Evolutionary conservation across 2,797 vertebrate genomes (phyloP).

Genomic region (Gymnopithys bicolor): DNA sequence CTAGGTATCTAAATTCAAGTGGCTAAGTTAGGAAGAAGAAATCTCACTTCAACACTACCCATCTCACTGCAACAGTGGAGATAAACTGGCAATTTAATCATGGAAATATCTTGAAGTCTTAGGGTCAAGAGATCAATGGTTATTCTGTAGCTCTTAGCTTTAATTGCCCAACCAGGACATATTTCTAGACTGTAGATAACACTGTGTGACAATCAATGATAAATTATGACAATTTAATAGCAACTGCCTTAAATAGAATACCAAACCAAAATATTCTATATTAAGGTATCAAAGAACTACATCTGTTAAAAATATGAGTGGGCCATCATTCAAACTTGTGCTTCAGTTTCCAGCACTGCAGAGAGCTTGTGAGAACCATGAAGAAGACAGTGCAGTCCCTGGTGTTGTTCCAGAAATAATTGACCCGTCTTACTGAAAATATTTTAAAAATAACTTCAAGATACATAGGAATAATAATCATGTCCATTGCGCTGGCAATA

Average conservation of each 20-base stretch:
- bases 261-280: background rate
- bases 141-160: background rate
- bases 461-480: background rate
- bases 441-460: constrained; percentile 16
- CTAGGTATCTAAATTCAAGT: background rate
- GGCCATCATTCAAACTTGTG: background rate
- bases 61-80: background rate
- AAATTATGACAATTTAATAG: constrained; percentile 12
- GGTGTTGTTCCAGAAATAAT: background rate
- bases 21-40: background rate
- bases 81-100: background rate
- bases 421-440: background rate
- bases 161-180: background rate
- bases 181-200: background rate
- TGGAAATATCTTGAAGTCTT: background rate
- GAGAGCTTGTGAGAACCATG: background rate
- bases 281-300: background rate
- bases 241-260: constrained; percentile 1
- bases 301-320: constrained; percentile 30
- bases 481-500: background rate
- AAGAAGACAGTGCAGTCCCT: background rate
- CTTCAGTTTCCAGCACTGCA: background rate
- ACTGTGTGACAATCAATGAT: background rate
- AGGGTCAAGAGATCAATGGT: background rate
- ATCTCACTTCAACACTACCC: background rate